Conservation (phyloP, 2,888 invertebrate genomes). For the Cephalotes varians region DNA sequence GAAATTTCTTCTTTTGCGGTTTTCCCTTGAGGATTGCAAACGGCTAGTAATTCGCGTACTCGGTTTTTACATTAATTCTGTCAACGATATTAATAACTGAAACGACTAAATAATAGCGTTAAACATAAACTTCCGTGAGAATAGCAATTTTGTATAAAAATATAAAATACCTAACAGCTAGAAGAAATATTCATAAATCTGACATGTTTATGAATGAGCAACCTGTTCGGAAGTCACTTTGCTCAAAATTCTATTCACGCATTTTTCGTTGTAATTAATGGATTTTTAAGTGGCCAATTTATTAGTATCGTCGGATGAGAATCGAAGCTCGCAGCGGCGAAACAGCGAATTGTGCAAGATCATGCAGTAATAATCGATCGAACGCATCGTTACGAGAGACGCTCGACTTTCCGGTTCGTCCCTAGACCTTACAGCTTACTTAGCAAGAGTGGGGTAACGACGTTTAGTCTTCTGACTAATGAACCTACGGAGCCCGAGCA, state of each 20-base stretch:
- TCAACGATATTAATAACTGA: neutral
- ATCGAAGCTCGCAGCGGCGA: slow-evolving; percentile 50
- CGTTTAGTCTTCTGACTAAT: slow-evolving; percentile 83
- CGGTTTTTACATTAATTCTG: neutral
- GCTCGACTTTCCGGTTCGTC: slow-evolving; percentile 64
- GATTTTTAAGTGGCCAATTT: slow-evolving; percentile 84
- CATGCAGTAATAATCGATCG: slow-evolving; percentile 76
- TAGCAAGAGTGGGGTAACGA: slow-evolving; percentile 70
- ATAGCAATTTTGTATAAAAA: neutral
- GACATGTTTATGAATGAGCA: slow-evolving; percentile 30
- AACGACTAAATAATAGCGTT: slow-evolving; percentile 1
- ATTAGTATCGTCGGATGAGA: slow-evolving; percentile 61
- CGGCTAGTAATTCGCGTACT: neutral
- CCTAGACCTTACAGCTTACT: slow-evolving; percentile 78
- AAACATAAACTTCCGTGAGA: neutral
- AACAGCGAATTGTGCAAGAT: slow-evolving; percentile 77
- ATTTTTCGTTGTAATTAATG: slow-evolving; percentile 79
- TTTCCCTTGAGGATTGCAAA: slow-evolving; percentile 2
- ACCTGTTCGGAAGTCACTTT: slow-evolving; percentile 10
- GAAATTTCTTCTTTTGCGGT: neutral
- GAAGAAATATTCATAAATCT: slow-evolving; percentile 9
- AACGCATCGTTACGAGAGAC: slow-evolving; percentile 57
- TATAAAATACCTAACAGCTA: neutral
- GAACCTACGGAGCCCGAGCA: slow-evolving; percentile 75
- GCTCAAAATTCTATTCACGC: slow-evolving; percentile 32